phyloP scores from a whole-genome alignment of 2,888 invertebrate species.

The Trachelus tabidus region DNA sequence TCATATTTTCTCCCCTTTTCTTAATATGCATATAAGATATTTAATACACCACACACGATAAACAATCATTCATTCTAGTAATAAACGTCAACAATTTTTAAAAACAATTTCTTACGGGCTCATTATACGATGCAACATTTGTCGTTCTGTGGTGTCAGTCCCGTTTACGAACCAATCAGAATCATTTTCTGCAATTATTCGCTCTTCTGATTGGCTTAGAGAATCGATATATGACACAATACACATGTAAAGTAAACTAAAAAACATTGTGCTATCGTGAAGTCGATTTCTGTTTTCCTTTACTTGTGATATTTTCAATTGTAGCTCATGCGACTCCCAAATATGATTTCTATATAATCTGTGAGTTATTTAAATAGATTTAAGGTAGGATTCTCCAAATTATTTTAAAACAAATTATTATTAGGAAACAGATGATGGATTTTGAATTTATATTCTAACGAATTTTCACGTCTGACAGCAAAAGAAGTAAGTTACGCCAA shows the following conservation, averaged over 20 bases:
- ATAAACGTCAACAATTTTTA: background rate
- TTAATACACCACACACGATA: background rate
- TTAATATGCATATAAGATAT: background rate
- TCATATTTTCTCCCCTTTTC: background rate
- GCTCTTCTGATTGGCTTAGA: background rate
- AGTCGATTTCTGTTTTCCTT: background rate
- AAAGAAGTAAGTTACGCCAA: background rate
- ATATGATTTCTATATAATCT: background rate
- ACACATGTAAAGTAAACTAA: background rate
- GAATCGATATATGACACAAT: background rate
- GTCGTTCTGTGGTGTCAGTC: background rate
- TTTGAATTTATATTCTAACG: background rate
- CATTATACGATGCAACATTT: background rate
- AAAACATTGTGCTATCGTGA: background rate
- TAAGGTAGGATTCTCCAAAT: background rate
- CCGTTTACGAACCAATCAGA: background rate
- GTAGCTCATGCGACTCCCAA: background rate
- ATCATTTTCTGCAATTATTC: background rate
- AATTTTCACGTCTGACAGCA: background rate
- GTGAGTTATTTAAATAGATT: background rate
- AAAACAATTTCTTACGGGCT: background rate
- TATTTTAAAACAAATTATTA: background rate
- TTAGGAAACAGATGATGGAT: background rate
- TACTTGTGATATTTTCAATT: background rate
- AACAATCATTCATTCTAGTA: background rate